Evolutionary conservation across 2,888 invertebrate species (phyloP).

Genomic region (Piscicola geometra): DNA sequence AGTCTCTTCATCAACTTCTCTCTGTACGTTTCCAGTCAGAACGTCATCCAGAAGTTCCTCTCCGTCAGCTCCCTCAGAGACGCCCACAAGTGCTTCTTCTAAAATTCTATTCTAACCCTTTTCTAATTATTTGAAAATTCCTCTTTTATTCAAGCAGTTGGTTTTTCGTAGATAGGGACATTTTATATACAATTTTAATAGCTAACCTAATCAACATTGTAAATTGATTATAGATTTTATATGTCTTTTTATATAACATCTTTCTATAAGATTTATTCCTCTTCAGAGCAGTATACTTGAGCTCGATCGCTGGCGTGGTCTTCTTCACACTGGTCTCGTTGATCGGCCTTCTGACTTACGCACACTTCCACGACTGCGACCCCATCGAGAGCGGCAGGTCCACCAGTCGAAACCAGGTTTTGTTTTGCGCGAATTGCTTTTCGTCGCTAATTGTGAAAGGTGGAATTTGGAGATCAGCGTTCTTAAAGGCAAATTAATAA

Average conservation of each 20-base stretch:
- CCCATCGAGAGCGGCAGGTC: constrained; percentile 37
- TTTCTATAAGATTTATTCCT: constrained; percentile 4
- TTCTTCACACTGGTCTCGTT: constrained; percentile 39
- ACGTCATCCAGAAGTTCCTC: constrained; percentile 52
- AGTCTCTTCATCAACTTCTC: constrained; percentile 84
- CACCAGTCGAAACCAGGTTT: constrained; percentile 41
- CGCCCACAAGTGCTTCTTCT: constrained; percentile 25
- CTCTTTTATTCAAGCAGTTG: neutral
- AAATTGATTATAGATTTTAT: too few relatives aligned
- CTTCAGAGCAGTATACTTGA: constrained; percentile 38
- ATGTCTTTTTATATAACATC: neutral
- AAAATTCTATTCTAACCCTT: neutral
- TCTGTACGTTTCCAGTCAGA: constrained; percentile 85
- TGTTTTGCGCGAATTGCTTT: constrained; percentile 48
- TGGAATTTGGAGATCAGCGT: neutral
- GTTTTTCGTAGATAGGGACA: too few relatives aligned
- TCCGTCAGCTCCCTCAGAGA: constrained; percentile 26
- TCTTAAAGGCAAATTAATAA: too few relatives aligned
- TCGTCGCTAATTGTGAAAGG: neutral
- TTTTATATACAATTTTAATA: too few relatives aligned
- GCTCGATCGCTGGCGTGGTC: constrained; percentile 9
- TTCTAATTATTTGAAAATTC: too few relatives aligned
- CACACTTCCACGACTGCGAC: constrained; percentile 42
- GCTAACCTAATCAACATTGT: too few relatives aligned
- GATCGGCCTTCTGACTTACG: constrained; percentile 45